Base-by-base conservation (phyloP, 2,888 invertebrate genomes). In the Druceiella hillmani region DNA sequence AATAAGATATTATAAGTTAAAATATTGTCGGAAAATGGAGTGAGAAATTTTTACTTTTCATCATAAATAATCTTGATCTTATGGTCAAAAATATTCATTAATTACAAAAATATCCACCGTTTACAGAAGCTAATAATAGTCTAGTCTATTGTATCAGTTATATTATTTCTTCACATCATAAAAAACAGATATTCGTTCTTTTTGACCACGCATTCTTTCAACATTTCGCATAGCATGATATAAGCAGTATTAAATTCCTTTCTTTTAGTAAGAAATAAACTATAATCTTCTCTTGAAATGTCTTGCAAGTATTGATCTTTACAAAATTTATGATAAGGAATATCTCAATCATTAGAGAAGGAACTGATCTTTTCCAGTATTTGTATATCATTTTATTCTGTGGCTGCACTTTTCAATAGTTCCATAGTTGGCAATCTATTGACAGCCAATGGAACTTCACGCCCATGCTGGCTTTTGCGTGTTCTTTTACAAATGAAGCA, bases 111-210 rank as follows among this genome's bases (percentile, higher is more conserved):
- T 49, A 49, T 47, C 45, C 38, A 41, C 33, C 45, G 38, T 11
- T 48, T 37, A 51, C 44, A 28, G 49, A 50, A 48, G 46, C 37
- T 29, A 49, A 50, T 38, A 50, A 38, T 38, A 46, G 38, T 33
- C 38, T 46, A 27, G 27, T 44, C 44, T 52, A 47, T 34, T 52
- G 38, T 30, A 36, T 39, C 40, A 52, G 34, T 35, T 45, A 43
- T 52, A 52, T 46, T 50, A 44, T 47, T 49, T 52, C 40, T 51
- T 50, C 10, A 52, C 41, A 29, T 22, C 31, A 34, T 50, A 47
- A 49, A 52, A 50, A 52, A 51, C 40, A 51, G 39, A 38, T 49
- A 51, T 50, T 52, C 50, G 26, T 44, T 50, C 36, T 52, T 47
- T 35, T 48, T 44, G 34, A 51, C 38, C 34, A 51, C 44, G 33